Evolutionary conservation across 2,113 vertebrate genomes (phyloP).

Genomic region (Leptocoma aspasia): DNA sequence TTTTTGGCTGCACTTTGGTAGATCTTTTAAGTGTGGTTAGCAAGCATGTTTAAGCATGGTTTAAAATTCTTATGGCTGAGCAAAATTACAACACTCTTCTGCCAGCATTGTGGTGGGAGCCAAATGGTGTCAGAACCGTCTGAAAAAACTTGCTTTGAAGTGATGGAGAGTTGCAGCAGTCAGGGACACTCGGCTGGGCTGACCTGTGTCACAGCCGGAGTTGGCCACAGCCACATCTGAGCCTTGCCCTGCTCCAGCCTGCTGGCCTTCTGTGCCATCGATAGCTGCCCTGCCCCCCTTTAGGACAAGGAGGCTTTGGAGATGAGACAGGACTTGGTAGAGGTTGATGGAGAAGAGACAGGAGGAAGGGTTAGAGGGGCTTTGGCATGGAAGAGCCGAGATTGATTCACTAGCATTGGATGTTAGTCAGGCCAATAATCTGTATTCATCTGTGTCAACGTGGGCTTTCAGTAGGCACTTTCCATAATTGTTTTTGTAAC

Average conservation of each 20-base stretch:
- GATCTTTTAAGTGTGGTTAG: neutral
- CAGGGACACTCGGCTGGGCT: fast-evolving
- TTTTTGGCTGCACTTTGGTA: neutral
- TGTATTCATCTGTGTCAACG: neutral
- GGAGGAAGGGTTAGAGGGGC: neutral
- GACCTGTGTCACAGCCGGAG: neutral
- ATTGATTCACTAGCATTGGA: neutral
- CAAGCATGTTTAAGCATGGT: neutral
- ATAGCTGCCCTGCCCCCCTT: neutral
- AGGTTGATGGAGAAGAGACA: neutral
- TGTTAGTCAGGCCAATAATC: neutral
- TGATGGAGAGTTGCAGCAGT: neutral
- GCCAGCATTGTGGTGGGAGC: neutral
- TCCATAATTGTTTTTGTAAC: neutral
- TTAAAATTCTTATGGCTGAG: conserved; percentile 14
- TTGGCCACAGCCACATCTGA: neutral
- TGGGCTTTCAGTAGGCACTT: neutral
- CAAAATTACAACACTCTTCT: neutral
- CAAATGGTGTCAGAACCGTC: neutral
- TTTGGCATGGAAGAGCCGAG: fast-evolving
- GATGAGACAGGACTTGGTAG: neutral
- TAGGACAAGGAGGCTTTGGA: neutral
- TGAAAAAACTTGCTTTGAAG: neutral
- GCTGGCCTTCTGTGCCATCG: fast-evolving
- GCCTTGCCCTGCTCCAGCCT: neutral